Conservation (phyloP, 2,797 vertebrate species). For the Limnodromus scolopaceus region DNA sequence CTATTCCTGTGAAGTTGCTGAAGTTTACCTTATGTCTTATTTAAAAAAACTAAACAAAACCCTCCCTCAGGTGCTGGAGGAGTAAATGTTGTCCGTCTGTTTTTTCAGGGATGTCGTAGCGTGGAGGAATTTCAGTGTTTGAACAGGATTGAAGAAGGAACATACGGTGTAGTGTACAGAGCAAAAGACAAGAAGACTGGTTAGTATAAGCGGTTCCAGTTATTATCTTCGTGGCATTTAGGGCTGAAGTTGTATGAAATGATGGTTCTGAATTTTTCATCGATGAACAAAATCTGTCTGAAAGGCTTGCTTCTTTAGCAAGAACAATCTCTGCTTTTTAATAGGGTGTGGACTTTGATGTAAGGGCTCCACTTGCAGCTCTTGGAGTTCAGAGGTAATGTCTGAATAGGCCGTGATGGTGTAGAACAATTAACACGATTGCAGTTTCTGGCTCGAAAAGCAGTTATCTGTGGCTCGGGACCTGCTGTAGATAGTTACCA, state of each 20-base stretch:
- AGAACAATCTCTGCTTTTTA: background rate
- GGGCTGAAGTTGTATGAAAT: background rate
- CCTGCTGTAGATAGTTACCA: background rate
- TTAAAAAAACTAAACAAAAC: background rate
- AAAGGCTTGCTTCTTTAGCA: background rate
- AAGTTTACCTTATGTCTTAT: background rate
- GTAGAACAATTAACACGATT: background rate
- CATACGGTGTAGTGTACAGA: slow-evolving; percentile 96
- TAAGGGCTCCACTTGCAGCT: background rate
- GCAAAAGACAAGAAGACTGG: slow-evolving; percentile 99
- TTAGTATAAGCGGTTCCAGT: slow-evolving; percentile 32
- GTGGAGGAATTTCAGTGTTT: slow-evolving; percentile 98
- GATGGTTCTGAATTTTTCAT: background rate
- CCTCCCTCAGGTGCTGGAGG: background rate
- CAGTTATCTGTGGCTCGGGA: background rate
- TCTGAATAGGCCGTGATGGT: background rate
- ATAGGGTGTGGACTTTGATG: background rate
- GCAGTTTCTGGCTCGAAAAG: background rate
- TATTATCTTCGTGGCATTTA: background rate
- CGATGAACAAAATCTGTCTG: background rate
- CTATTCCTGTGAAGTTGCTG: background rate
- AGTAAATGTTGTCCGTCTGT: background rate
- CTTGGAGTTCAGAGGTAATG: background rate
- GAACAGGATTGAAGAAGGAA: slow-evolving; percentile 97
- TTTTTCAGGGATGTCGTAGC: slow-evolving; percentile 91